A percentile compares a stretch with the other conserved stretches of the same genome.
Conservation (phyloP, 2,113 vertebrate species). For the Hemichromis elongatus region DNA sequence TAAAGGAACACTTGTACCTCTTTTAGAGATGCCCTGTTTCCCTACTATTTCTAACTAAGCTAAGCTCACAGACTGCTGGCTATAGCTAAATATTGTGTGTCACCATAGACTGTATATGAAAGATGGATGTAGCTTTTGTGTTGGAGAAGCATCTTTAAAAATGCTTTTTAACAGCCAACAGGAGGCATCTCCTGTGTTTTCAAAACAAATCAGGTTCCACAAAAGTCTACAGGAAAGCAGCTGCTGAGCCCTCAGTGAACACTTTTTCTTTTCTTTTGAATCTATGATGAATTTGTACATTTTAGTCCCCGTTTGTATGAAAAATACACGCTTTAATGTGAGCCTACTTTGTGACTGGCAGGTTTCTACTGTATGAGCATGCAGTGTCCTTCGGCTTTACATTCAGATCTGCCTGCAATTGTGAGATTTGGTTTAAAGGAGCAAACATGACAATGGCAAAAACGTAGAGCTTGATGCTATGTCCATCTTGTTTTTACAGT, state of each 20-base stretch:
- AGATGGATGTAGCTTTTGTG: background rate
- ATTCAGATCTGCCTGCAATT: background rate
- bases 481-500: background rate
- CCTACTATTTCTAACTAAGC: background rate
- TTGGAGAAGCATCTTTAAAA: background rate
- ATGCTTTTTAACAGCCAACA: background rate
- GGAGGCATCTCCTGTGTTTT: background rate
- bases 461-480: background rate
- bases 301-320: background rate
- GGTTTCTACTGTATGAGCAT: background rate
- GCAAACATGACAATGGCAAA: background rate
- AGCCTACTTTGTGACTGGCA: background rate
- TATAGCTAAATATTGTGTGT: background rate
- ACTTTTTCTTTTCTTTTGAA: background rate
- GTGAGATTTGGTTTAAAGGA: background rate
- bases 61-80: background rate
- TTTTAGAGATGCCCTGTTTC: background rate
- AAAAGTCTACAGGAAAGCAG: background rate
- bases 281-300: background rate
- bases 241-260: background rate
- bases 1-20: background rate
- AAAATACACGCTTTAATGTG: background rate
- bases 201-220: background rate
- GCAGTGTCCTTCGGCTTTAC: background rate
- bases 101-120: background rate